Evolutionary conservation across 2,797 vertebrate genomes (phyloP), one percentile per base, ranked within the genome.

Genomic region (Micropoecilia bifurca): DNA sequence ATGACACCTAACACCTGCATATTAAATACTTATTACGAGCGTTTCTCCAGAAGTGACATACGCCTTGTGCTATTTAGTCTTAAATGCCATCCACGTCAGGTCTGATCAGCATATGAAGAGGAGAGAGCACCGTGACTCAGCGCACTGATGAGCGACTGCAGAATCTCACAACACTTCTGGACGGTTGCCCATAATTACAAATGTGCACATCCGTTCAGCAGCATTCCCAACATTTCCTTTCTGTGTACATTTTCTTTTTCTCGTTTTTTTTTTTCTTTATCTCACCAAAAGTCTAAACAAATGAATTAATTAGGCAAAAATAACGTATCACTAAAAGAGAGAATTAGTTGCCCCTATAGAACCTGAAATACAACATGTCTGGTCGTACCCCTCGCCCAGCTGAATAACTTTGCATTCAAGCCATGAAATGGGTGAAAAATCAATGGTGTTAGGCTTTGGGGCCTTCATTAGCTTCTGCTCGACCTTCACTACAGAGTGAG

Each of bases 1-100:
- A 89, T 83, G 77, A 75, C 4, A 79, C 71, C 84, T 74, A 61
- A 46, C 83, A 83, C 83, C 86, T 88, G 77, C 79, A 81, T 89
- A 88, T 92, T 93, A 79, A 89, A 88, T 93, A 90, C 79, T 92
- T 90, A 92, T 91, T 86, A 88, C 80, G 39, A 83, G 83, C 85
- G 45, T 88, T 93, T 92, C 87, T 91, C 83, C 72, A 66, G 83
- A 86, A 85, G 84, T 92, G 90, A 93, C 91, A 91, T 57, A 84
- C 80, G 82, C 88, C 89, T 85, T 86, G 90, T 94, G 91, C 90
- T 93, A 92, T 95, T 95, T 94, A 92, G 90, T 91, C 91, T 89
- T 92, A 96, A 96, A 95, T 95, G 93, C 89, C 94, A 95, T 73
- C 89, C 85, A 69, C 78, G 89, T 94, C 88, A 91, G 72, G 82